Base-by-base conservation (phyloP, 2,888 invertebrate genomes). In the Tachystola acroxantha region DNA sequence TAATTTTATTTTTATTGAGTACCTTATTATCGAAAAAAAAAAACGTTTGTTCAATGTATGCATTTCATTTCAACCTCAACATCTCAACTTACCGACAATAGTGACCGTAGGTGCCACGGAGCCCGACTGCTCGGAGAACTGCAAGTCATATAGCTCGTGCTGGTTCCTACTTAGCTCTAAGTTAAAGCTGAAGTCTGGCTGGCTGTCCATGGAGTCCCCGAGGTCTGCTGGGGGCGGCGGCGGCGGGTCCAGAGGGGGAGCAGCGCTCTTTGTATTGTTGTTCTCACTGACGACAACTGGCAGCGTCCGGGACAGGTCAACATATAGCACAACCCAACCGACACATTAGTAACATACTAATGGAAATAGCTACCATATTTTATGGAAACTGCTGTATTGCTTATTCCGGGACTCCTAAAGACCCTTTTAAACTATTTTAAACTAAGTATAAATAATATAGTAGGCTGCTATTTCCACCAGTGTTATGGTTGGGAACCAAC, bases 61-160 rank as follows among this genome's bases (percentile, higher is more conserved):
- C n/a, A n/a, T n/a, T n/a, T n/a, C n/a, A n/a, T n/a, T n/a, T n/a
- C n/a, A n/a, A n/a, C n/a, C n/a, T n/a, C n/a, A n/a, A n/a, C n/a
- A n/a, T n/a, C n/a, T n/a, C 16, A 25, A 78, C 82, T 85, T 74
- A 80, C 85, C 86, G 22, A 88, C 84, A 10, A 86, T 85, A 41
- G 79, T 80, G 43, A 85, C 78, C 0, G 57, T 47, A 27, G 64
- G 58, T 28, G 29, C 37, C 31, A 7, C 24, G n/a, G 13, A 3
- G 6, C 10, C 10, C 14, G 20, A 7, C 10, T 10, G 24, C 10
- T 39, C 40, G 13, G 46, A 53, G 63, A 93, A 94, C 73, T 95
- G 94, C 34, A 89, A 87, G 34, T 91, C 93, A 59, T 95, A 95
- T 48, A 93, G 93, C 48, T 91, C 87, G 35, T 92, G 92, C 66